Base-by-base conservation (phyloP, 2,113 vertebrate species). In the Odobenus rosmarus region DNA sequence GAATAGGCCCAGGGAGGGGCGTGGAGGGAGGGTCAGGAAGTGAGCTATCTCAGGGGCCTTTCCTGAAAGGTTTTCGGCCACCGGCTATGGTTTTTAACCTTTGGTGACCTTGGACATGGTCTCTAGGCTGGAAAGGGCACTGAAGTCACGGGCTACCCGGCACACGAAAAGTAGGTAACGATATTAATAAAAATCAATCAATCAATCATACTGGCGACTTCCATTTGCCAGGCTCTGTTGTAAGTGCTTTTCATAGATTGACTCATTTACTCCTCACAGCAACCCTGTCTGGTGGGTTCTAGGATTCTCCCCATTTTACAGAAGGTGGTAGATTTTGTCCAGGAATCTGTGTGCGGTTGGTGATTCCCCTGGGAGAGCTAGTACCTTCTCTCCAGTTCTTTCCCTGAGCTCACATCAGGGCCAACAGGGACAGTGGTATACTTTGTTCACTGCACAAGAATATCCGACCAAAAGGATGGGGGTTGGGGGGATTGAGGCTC, bases 1-100 rank as follows among this genome's bases (percentile, higher is more conserved):
- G 97, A 74, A 97, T n/a, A 93, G 39, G 72, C 90, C 96, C 7
- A 31, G 71, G 94, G 95, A 80, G 92, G 95, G 2, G 33, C 21
- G 1, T 3, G 31, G 59, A 89, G 97, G 87, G 90, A 10, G 53
- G 92, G 5, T 62, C 88, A 90, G 95, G 87, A 88, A 88, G 93
- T 31, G 74, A 80, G 67, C 88, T 49, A 42, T 84, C 94, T 94
- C 14, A 14, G 90, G 88, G 90, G 86, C 88, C 95, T 95, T 96
- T 92, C 72, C 57, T 51, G 2, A 92, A 88, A 31, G 64, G 69
- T 80, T 83, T 82, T 59, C 42, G 0, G 0, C 67, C 10, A 59
- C 81, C 26, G 10, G 36, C 55, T 49, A 2, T 26, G 85, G 83
- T 55, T n/a, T 80, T 93, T 85, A 86, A 61, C 77, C 67, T 95